Conservation (phyloP, 2,797 vertebrate species). For the Cossypha niveicapilla region DNA sequence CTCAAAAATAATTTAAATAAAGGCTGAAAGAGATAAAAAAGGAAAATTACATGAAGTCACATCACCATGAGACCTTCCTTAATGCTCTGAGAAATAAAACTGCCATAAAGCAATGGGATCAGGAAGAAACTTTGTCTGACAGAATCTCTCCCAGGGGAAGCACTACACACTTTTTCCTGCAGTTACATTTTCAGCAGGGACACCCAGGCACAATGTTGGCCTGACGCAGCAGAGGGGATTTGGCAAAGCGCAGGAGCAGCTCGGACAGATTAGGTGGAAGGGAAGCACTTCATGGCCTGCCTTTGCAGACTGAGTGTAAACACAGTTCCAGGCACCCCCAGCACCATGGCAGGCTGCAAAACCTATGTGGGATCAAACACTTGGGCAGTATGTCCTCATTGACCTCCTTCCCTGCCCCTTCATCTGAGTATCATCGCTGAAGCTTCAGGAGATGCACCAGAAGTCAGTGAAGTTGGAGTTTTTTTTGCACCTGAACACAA, state of each 20-base stretch:
- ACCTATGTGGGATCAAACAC: rapidly evolving
- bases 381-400: rapidly evolving
- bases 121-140: neutral
- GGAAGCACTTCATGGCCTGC: neutral
- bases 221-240: neutral
- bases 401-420: neutral
- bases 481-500: neutral
- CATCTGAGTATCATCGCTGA: neutral
- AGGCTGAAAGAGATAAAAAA: neutral
- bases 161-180: neutral
- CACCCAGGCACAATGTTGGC: neutral
- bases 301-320: neutral
- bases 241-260: neutral
- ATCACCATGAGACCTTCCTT: neutral
- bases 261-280: rapidly evolving
- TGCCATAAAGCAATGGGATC: neutral
- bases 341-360: neutral
- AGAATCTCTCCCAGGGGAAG: neutral
- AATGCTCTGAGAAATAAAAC: neutral
- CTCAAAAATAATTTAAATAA: neutral
- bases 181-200: neutral
- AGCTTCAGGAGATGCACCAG: neutral
- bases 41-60: neutral
- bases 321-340: neutral
- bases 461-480: neutral